Evolutionary conservation across 64 coral and sea anemone genomes (phyloP).

Genomic region (Stichodactyla mertensii): DNA sequence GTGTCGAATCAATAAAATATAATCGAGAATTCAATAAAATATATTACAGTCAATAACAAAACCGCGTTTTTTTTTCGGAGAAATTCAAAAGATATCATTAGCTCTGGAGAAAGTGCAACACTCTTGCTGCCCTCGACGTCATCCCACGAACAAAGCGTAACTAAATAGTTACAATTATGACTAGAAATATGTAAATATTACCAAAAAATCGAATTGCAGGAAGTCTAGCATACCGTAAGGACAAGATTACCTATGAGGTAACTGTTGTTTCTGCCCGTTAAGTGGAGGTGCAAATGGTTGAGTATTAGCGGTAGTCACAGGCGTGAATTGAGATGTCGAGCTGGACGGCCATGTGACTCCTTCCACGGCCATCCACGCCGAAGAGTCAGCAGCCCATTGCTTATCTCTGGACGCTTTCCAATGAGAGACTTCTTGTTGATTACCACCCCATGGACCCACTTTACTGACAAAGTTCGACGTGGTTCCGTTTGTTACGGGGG

Average conservation of each 20-base stretch:
- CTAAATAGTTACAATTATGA: conserved; percentile 25
- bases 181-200: conserved; percentile 23
- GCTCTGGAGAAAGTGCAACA: background rate
- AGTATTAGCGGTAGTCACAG: background rate
- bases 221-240: background rate
- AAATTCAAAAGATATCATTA: background rate
- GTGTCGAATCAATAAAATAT: background rate
- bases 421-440: background rate
- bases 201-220: background rate
- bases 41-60: background rate
- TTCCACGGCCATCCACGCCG: background rate
- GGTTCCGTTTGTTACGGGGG: background rate
- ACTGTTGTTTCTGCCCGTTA: conserved; percentile 1
- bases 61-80: background rate
- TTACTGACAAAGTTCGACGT: background rate
- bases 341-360: background rate
- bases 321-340: background rate
- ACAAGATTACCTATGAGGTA: conserved; percentile 3
- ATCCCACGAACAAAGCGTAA: conserved; percentile 19
- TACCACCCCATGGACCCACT: background rate
- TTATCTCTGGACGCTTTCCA: background rate
- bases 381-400: background rate
- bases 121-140: conserved; percentile 3
- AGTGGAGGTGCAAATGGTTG: background rate
- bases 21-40: background rate